A percentile compares a stretch with the other conserved stretches of the same genome.
phyloP scores from a whole-genome alignment of 2,888 invertebrate species.

The Drosophila testacea region DNA sequence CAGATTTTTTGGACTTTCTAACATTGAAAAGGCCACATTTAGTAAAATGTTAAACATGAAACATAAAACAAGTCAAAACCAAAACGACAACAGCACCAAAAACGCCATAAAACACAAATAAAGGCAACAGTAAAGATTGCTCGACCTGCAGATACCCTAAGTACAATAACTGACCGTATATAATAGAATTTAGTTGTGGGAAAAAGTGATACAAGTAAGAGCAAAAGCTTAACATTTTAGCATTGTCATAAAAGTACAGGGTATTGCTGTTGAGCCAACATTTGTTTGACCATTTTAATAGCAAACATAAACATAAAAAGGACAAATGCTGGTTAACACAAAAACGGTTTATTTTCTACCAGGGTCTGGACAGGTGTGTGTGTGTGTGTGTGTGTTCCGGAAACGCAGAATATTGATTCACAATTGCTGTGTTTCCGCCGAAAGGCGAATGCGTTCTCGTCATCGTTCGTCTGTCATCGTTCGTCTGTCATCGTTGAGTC shows the following conservation, averaged over 20 bases:
- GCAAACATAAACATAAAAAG: slow-evolving; percentile 7
- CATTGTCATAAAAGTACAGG: slow-evolving; percentile 40
- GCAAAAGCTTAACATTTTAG: not conserved
- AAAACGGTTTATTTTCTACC: slow-evolving; percentile 7
- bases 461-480: slow-evolving; percentile 5
- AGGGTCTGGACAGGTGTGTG: not conserved
- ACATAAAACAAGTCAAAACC: slow-evolving; percentile 33
- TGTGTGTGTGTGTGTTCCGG: not conserved
- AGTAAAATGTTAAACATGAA: slow-evolving; percentile 52
- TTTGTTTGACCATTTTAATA: slow-evolving; percentile 23
- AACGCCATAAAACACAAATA: slow-evolving; percentile 3
- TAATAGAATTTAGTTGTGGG: too few relatives aligned
- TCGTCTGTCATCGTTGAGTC: slow-evolving; percentile 7
- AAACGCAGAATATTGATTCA: slow-evolving; percentile 33
- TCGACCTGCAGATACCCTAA: too few relatives aligned
- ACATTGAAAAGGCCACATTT: slow-evolving; percentile 50
- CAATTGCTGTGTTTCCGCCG: slow-evolving; percentile 17
- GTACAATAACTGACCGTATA: too few relatives aligned
- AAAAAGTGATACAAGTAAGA: not conserved
- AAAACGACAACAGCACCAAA: slow-evolving; percentile 9
- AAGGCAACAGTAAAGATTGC: too few relatives aligned
- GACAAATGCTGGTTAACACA: slow-evolving; percentile 12
- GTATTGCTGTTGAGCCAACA: slow-evolving; percentile 15
- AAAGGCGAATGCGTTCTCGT: slow-evolving; percentile 15
- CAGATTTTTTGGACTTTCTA: slow-evolving; percentile 12